These are phyloP conservation scores for Allophyes oxyacanthae DNA, from an alignment of 2,888 invertebrate species.

Conservation along the genomic window DNA sequence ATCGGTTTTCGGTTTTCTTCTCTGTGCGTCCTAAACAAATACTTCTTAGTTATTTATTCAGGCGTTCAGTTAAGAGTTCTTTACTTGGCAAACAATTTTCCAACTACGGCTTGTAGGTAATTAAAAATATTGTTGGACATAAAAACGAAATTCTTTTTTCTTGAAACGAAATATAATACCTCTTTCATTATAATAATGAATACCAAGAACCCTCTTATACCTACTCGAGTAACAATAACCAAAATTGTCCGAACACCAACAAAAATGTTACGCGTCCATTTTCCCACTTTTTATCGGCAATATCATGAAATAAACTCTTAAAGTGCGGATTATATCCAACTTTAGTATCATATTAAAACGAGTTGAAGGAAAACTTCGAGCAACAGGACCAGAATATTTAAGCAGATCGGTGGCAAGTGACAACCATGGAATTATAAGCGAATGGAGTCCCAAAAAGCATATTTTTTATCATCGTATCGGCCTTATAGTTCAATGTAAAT, in stretches of 20 bases:
- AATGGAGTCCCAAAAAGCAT: conserved; percentile 15
- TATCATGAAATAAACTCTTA: conserved; percentile 51
- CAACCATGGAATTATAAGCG: conserved; percentile 3
- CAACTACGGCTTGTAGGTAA: background rate
- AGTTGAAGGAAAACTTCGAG: conserved; percentile 56
- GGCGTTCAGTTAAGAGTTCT: too few species aligned
- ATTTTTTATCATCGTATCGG: too few species aligned
- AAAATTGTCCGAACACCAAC: conserved; percentile 48
- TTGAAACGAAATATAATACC: conserved; percentile 1
- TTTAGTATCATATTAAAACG: conserved; percentile 64
- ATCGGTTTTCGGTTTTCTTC: too few species aligned
- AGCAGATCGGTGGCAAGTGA: conserved; percentile 39
- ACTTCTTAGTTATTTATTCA: too few species aligned
- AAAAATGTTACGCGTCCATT: conserved; percentile 49
- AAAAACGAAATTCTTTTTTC: background rate
- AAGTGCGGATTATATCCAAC: conserved; percentile 60
- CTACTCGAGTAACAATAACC: conserved; percentile 48
- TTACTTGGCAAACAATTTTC: background rate
- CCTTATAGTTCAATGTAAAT: too few species aligned
- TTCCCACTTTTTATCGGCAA: conserved; percentile 55
- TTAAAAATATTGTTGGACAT: background rate
- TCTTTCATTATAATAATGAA: conserved; percentile 30
- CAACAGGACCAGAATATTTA: conserved; percentile 45
- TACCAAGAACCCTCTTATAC: conserved; percentile 2
- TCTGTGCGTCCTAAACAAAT: too few species aligned